Evolutionary conservation across 2,113 vertebrate species (phyloP), one percentile per base, ranked within the genome.

Genomic region (Alligator mississippiensis): DNA sequence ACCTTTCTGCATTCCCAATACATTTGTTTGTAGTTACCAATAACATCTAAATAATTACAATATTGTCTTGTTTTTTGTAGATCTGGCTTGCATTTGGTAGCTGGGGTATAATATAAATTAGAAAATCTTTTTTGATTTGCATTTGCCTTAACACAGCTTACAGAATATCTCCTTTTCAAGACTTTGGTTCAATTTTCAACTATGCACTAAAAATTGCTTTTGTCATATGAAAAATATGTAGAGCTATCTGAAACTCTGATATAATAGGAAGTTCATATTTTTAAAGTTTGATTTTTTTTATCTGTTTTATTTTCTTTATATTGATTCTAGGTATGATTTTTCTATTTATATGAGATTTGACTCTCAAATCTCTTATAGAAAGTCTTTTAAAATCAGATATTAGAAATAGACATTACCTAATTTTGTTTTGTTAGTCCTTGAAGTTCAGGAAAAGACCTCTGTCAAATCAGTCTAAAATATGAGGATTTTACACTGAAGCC

Each of bases 71-170:
- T 28, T 87, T 83, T n/a, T 86, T 83, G 27, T n/a, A 34, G 34
- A 17, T 34, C 30, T 70, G 30, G 77, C 30, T 79, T 93, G 55
- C 28, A 85, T 24, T 81, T 89, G 38, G 54, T 84, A 92, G 34
- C n/a, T 28, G 58, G 7, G 38, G 4, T 61, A 22, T 11, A 19
- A 11, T 72, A 78, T 77, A 84, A 92, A 47, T 38, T 70, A 70
- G 12, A 30, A 11, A 22, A 70, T 17, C 19, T 70, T 70, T 47
- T 47, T 80, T 57, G 22, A 86, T 82, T 88, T 84, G 19, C 24
- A 59, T 90, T 93, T 95, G 88, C 58, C 38, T 92, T 90, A 81
- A 70, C 15, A 77, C 8, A 84, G 66, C 22, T 81, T 89, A 6
- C 77, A 70, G 12, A 47, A 11, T 61, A 58, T 85, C 62, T 91